A percentile compares a stretch with the other conserved stretches of the same genome.
Evolutionary conservation across 2,797 vertebrate genomes (phyloP).

Genomic region (Neosilurus mollespiculum): DNA sequence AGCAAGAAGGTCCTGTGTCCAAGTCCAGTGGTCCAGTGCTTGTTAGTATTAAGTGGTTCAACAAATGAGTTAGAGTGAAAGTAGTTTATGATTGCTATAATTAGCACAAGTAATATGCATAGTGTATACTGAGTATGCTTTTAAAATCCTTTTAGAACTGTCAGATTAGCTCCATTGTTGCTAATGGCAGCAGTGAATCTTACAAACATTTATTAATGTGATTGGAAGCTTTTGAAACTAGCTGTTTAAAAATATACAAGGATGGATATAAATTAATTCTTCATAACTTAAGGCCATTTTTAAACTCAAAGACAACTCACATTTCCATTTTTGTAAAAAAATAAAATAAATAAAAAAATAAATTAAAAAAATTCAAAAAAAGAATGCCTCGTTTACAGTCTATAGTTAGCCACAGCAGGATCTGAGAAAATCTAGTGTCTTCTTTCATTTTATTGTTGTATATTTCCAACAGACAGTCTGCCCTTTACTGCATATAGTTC

Average conservation of each 20-base stretch:
- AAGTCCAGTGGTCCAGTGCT: too few species aligned
- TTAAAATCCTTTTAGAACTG: background rate
- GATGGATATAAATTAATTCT: background rate
- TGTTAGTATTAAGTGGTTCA: too few species aligned
- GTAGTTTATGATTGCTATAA: background rate
- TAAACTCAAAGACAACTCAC: background rate
- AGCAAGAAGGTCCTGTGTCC: too few species aligned
- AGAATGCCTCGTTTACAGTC: background rate
- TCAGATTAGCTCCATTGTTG: background rate
- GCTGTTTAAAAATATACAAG: background rate
- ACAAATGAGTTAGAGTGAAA: too few species aligned
- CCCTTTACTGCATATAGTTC: background rate
- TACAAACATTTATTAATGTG: background rate
- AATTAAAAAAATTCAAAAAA: too few species aligned
- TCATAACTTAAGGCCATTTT: background rate
- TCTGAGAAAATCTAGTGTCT: background rate
- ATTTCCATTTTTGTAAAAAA: background rate
- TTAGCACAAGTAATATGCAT: background rate
- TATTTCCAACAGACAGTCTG: background rate
- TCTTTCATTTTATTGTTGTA: slow-evolving; percentile 17
- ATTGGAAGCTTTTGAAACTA: background rate
- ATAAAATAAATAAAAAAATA: too few species aligned
- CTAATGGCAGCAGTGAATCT: background rate
- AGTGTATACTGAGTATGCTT: too few species aligned
- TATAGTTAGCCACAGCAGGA: background rate